A percentile compares a stretch with the other conserved stretches of the same genome.
Evolutionary conservation across 2,113 vertebrate genomes (phyloP).

Genomic region (Pao palembangensis): DNA sequence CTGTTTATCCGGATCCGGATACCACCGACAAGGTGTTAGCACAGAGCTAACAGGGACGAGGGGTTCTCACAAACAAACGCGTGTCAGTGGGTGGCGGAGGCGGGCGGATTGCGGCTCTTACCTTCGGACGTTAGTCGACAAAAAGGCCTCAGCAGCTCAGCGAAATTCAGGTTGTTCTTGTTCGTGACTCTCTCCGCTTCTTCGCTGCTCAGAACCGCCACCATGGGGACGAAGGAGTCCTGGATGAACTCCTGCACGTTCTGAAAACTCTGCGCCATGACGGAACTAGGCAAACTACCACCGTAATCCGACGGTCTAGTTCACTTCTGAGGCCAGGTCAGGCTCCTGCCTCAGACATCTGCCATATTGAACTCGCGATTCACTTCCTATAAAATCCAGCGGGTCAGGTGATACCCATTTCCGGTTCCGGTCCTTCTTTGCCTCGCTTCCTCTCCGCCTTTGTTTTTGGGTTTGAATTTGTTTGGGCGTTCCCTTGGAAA

Average conservation of each 20-base stretch:
- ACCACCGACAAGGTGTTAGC: slow-evolving; percentile 7
- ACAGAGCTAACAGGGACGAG: slow-evolving; percentile 9
- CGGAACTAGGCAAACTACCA: slow-evolving; percentile 6
- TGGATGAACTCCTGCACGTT: slow-evolving; percentile 96
- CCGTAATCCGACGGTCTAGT: neutral
- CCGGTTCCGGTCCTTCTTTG: too few species aligned
- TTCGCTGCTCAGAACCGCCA: slow-evolving; percentile 92
- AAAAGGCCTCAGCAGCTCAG: slow-evolving; percentile 92
- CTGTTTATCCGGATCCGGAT: neutral
- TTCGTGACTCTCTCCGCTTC: slow-evolving; percentile 88
- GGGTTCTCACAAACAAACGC: neutral
- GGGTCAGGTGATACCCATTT: slow-evolving; percentile 61
- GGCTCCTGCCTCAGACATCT: slow-evolving; percentile 44
- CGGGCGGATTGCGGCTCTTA: slow-evolving; percentile 56
- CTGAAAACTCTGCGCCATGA: slow-evolving; percentile 93
- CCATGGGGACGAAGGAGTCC: slow-evolving; percentile 94
- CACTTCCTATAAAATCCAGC: slow-evolving; percentile 57
- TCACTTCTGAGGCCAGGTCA: slow-evolving; percentile 39
- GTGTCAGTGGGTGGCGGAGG: neutral
- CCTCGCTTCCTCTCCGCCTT: too few species aligned
- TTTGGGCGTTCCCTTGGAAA: too few species aligned
- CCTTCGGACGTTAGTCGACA: slow-evolving; percentile 95
- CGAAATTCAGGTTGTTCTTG: slow-evolving; percentile 90
- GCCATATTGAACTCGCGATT: slow-evolving; percentile 67
- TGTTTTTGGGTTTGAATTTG: too few species aligned